These are phyloP conservation scores for Psittacara wagleri DNA, from an alignment of 2,113 vertebrate genomes.

Conservation along the genomic window DNA sequence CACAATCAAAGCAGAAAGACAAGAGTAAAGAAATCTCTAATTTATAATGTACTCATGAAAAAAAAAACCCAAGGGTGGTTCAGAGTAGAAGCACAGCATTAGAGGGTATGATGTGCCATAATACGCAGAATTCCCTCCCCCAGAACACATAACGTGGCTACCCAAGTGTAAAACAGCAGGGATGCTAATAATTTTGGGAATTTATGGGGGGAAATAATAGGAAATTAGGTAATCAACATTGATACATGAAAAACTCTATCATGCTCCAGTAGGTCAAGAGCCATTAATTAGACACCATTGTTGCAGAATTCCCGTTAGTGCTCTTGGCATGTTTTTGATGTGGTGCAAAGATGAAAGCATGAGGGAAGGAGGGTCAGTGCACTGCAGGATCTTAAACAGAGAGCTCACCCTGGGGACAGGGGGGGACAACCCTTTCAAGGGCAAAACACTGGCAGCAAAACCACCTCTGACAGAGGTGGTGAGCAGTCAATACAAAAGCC, in stretches of 20 bases:
- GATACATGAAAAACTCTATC: background rate
- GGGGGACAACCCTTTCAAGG: background rate
- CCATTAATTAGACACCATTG: background rate
- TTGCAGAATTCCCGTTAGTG: background rate
- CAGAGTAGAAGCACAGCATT: background rate
- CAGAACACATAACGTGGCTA: background rate
- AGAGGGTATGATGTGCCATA: background rate
- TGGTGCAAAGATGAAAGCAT: background rate
- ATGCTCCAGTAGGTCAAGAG: background rate
- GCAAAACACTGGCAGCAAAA: background rate
- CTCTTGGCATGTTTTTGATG: background rate
- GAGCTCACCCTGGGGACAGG: background rate
- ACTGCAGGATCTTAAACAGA: fast-evolving
- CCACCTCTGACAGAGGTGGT: background rate
- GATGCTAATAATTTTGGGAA: background rate
- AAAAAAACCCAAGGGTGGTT: background rate
- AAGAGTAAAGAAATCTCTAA: background rate
- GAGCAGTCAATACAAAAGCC: background rate
- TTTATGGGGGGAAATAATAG: background rate
- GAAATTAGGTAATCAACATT: background rate
- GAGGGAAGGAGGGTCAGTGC: background rate
- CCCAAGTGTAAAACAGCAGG: background rate
- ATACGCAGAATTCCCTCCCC: background rate
- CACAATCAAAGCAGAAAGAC: background rate
- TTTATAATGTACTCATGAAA: background rate